Evolutionary conservation across 2,797 vertebrate genomes (phyloP).

Genomic region (Enoplosus armatus): DNA sequence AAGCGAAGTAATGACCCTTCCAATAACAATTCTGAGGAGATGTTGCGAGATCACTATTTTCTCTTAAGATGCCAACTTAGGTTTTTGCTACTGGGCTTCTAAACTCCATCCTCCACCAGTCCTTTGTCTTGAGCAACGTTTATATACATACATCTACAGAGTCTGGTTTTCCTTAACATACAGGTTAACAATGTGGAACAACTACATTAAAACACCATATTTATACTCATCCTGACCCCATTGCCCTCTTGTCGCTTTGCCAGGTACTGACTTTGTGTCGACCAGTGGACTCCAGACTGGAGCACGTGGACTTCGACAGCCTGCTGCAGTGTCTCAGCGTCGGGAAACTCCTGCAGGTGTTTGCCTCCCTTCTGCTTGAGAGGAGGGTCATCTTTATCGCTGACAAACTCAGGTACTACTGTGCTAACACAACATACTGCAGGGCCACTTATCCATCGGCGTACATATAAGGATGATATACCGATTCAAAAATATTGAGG

Average conservation of each 20-base stretch:
- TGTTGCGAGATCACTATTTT: neutral
- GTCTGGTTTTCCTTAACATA: neutral
- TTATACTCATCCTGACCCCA: neutral
- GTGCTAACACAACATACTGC: neutral
- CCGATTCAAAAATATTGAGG: neutral
- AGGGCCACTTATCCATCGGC: neutral
- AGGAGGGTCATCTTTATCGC: conserved; percentile 97
- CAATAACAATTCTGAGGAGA: conserved; percentile 12
- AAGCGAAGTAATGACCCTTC: conserved; percentile 5
- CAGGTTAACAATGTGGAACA: neutral
- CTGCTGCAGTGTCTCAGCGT: conserved; percentile 93
- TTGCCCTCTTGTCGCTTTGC: neutral
- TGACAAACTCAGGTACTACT: conserved; percentile 92
- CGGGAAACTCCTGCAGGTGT: conserved; percentile 89
- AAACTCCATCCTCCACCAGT: neutral
- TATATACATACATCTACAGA: neutral
- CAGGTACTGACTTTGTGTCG: conserved; percentile 95
- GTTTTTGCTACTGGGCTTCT: neutral
- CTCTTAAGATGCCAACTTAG: neutral
- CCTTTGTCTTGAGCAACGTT: neutral
- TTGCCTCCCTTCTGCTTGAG: conserved; percentile 95
- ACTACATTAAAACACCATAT: neutral
- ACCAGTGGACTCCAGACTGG: conserved; percentile 93
- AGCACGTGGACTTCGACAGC: conserved; percentile 96
- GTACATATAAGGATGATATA: neutral